Evolutionary conservation across 2,113 vertebrate genomes (phyloP), one percentile per base, ranked within the genome.

Genomic region (Chaetodon auriga): DNA sequence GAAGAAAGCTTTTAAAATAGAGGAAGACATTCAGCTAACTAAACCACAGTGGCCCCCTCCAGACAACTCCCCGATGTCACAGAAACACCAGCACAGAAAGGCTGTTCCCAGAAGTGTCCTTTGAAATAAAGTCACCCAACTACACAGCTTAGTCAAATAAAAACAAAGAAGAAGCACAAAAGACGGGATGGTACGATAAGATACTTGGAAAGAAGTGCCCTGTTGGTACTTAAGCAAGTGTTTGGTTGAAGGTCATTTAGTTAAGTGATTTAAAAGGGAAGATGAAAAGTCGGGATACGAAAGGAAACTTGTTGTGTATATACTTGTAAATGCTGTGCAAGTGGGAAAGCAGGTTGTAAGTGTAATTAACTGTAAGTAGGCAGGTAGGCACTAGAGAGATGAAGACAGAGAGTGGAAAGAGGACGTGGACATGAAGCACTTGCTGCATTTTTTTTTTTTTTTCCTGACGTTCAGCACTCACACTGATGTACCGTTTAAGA

Each of bases 11-110:
- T 95, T 96, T 92, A 93, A 89, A 85, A 75, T 95, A 84, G 96
- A 97, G 69, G 96, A 96, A 86, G 94, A 96, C 38, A 89, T 96
- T 89, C 96, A 96, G 91, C 72, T 97, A 74, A 94, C 62, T 84
- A 99, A 96, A 90, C 95, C 96, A 68, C 96, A 95, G 86, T 98
- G 97, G 98, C 97, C 98, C 14, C 98, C 97, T 10, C 94, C 95
- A 82, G 89, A 87, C 77, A 92, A 82, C 73, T 80, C 89, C 83
- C 89, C 89, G 3, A 92, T 80, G 71, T 92, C 92, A 65, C 91
- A 85, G 13, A 91, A 82, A 81, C 85, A 88, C n/a, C 94, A 94
- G 53, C 90, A 94, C 78, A 91, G 86, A 89, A 94, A 95, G 81
- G 82, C 82, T 62, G 45, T 82, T 78, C 89, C 87, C 80, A 92